These are phyloP conservation scores for Venturia canescens DNA, from an alignment of 1,140 invertebrate species.

Conservation along the genomic window DNA sequence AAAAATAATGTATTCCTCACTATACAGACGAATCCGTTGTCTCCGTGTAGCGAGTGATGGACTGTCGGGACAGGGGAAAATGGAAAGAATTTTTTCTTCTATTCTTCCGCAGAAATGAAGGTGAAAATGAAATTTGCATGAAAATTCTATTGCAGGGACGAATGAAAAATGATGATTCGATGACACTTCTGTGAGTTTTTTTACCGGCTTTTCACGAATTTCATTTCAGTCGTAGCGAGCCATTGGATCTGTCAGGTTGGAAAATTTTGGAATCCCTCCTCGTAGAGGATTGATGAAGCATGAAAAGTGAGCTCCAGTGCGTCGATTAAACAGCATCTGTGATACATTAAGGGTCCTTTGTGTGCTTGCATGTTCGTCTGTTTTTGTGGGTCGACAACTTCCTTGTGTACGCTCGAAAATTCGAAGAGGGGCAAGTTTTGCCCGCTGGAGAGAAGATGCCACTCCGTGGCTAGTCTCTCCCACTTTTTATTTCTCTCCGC, in stretches of 20 bases:
- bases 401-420: not conserved
- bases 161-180: no score
- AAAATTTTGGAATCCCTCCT: not conserved
- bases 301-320: not conserved
- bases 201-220: no score
- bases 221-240: no score
- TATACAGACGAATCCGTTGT: no score
- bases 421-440: not conserved
- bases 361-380: not conserved
- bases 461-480: not conserved
- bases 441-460: not conserved
- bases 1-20: no score
- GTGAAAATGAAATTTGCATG: no score
- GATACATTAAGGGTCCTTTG: not conserved
- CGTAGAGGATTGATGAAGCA: not conserved
- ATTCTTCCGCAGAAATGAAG: no score
- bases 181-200: no score
- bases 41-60: no score
- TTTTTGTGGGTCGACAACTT: not conserved
- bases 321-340: conserved; percentile 1
- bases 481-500: not conserved
- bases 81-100: no score
- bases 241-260: not conserved
- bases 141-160: no score
- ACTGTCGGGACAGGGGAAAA: no score